Evolutionary conservation across 2,797 vertebrate genomes (phyloP), one percentile per base, ranked within the genome.

Genomic region (Streptopelia turtur): DNA sequence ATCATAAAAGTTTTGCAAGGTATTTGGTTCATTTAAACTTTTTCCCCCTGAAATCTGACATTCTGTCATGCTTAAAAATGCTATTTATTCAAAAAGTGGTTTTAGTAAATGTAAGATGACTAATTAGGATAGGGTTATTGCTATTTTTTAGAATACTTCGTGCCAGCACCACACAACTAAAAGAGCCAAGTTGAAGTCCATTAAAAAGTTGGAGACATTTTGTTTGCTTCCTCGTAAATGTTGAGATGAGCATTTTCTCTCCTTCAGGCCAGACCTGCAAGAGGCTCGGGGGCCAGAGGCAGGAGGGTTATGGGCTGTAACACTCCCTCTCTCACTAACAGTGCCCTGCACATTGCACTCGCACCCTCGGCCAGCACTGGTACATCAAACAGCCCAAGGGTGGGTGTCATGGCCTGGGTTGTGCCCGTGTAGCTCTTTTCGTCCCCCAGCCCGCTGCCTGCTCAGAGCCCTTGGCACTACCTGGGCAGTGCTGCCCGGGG

Each of bases 401-500:
- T 1, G 1, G 31, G 23, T 2, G 4, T 3, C 24, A 5, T 8
- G 56, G 47, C n/a, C 21, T 6, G 1, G 10, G 17, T 6, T 68
- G 52, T 50, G 63, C 24, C 59, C 25, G 0, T 12, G 27, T 5
- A 31, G 1, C 15, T 22, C 53, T 16, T 30, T 31, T 31, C 41
- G 22, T 39, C 16, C 23, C 25, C 21, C n/a, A 18, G 16, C 6
- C 25, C 33, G 30, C n/a, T 80, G n/a, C 33, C 45, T 64, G 5
- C 74, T 18, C 35, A 16, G 13, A n/a, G 56, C 45, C 56, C 56
- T 55, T 13, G 53, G 33, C 3, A 2, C 0, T 49, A 49, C 70
- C 13, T 5, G 0, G 0, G 9, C 16, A 13, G 50, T 3, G 61
- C 35, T 68, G 2, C 2, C 1, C 10, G 24, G 6, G 14, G 2